Base-by-base conservation (phyloP, 2,888 invertebrate genomes). In the Crematogaster levior region DNA sequence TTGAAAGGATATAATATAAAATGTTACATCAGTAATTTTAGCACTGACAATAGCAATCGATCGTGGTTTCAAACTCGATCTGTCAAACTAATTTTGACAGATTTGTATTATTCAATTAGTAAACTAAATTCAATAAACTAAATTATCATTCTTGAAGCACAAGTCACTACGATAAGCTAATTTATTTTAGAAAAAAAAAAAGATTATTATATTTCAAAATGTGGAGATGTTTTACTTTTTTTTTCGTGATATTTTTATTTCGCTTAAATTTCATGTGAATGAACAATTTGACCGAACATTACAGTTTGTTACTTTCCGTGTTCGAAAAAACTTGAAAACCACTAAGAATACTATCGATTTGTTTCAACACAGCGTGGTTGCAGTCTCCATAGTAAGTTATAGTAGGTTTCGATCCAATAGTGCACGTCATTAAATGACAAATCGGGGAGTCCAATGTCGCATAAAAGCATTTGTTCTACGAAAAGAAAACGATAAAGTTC, bases 401-500 rank as follows among this genome's bases (percentile, higher is more conserved):
- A 66, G 51, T 27, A 53, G 58, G 53, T 18, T 27, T 46, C 43
- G 74, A 63, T 34, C 34, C 63, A 21, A 46, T 43, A 53, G 30
- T 68, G 24, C 70, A 37, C 65, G 70, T 82, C 65, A 70, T 80
- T 43, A 30, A n/a, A 65, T 63, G 65, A 66, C 75, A 65, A 83
- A 70, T 72, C 60, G 68, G 61, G 7, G 15, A 18, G 10, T 12
- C 43, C 40, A 30, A 1, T 77, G 51, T 34, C 68, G 60, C 37
- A 56, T n/a, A 72, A 75, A 65, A 72, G 53, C 40, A 9, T 27
- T 73, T 81, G 70, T 79, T 68, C 40, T 30, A 7, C 3, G 40
- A 65, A 79, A 66, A 37, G 21, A 15, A 73, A 34, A 51, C 68
- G 37, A 68, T 83, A 43, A 77, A 85, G 79, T 80, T 72, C 72